These are phyloP conservation scores for Siniperca chuatsi DNA, from an alignment of 2,113 vertebrate genomes.

Conservation along the genomic window DNA sequence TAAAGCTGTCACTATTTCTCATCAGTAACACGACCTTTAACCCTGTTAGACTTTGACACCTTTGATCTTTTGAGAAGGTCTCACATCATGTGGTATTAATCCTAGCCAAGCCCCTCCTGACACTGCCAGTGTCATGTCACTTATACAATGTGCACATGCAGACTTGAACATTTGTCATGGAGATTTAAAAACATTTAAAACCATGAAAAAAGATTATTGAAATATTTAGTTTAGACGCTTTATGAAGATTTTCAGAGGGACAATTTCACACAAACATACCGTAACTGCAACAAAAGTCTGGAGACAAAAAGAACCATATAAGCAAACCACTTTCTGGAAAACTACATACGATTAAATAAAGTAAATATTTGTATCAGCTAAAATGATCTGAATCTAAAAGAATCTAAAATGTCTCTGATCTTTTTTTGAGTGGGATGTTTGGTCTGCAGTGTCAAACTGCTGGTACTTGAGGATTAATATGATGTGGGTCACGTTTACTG, in stretches of 20 bases:
- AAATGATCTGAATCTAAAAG: not conserved
- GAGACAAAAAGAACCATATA: not conserved
- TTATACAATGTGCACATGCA: conserved; percentile 12
- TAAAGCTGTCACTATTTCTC: conserved; percentile 30
- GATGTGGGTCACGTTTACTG: not conserved
- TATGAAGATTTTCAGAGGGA: not conserved
- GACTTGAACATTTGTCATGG: not conserved
- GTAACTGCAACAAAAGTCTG: not conserved
- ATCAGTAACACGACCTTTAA: conserved; percentile 66
- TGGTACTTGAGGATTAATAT: not conserved
- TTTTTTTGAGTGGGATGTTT: not conserved
- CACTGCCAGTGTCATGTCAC: not conserved
- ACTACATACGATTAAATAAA: not conserved
- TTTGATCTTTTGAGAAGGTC: not conserved
- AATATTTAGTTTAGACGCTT: too few species aligned
- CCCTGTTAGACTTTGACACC: conserved; percentile 27
- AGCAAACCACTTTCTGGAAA: not conserved
- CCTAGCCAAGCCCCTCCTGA: conserved; percentile 16
- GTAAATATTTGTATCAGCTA: not conserved
- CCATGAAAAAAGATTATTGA: not conserved
- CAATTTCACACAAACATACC: not conserved
- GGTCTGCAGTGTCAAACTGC: not conserved
- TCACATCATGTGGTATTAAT: conserved; percentile 21
- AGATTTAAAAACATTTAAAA: not conserved
- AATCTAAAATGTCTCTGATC: not conserved